These are phyloP conservation scores for Spatula versicolor DNA, from an alignment of 2,797 vertebrate genomes.

Conservation along the genomic window DNA sequence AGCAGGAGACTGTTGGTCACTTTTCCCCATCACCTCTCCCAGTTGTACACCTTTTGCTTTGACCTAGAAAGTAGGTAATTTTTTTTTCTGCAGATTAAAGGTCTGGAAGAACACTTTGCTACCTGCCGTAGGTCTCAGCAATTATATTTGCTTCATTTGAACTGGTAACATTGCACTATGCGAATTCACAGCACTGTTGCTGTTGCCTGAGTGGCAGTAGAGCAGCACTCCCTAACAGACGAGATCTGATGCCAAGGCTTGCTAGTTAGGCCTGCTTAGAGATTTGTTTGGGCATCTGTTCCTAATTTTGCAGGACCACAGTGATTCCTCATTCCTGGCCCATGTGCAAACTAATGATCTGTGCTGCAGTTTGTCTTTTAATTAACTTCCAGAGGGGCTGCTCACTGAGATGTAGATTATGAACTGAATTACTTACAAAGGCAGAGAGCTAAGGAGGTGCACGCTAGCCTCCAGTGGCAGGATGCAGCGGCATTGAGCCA, in stretches of 20 bases:
- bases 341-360: slow-evolving; percentile 42
- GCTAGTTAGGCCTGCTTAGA: slow-evolving; percentile 12
- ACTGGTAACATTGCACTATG: neutral
- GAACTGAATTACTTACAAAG: neutral
- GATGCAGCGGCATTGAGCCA: neutral
- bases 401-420: slow-evolving; percentile 17
- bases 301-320: slow-evolving; percentile 5
- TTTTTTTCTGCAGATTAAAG: neutral
- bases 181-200: neutral
- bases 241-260: neutral
- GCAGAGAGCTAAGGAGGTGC: neutral
- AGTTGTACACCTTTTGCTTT: neutral
- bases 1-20: neutral
- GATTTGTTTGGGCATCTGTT: slow-evolving; percentile 39
- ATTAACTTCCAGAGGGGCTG: slow-evolving; percentile 35
- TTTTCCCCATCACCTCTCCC: neutral
- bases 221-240: neutral
- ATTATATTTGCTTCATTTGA: neutral
- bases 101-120: neutral
- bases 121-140: neutral
- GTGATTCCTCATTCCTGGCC: slow-evolving; percentile 30
- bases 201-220: neutral
- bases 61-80: neutral
- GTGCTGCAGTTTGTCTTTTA: slow-evolving; percentile 39
- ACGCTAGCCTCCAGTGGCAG: neutral